A percentile compares a stretch with the other conserved stretches of the same genome.
Conservation (phyloP, 2,888 invertebrate species). For the Leucophenga montana region DNA sequence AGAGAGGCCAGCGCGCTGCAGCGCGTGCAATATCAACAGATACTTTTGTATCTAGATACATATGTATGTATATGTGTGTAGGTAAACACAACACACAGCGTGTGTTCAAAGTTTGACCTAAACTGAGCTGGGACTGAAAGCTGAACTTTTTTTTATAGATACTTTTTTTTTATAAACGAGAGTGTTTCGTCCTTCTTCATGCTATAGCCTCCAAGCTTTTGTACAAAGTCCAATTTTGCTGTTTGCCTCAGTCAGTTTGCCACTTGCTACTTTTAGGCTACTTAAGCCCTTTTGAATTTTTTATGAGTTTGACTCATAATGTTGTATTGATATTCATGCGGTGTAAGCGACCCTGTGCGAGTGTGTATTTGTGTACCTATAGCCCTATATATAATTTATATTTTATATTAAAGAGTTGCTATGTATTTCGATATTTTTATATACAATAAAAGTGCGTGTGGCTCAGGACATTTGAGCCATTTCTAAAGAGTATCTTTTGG, state of each 20-base stretch:
- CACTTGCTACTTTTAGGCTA: conserved; percentile 54
- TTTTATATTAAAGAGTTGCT: no score
- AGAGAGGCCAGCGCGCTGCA: no score
- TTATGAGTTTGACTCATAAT: conserved; percentile 58
- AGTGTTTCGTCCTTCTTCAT: no score
- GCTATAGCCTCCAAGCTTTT: no score
- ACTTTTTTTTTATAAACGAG: no score
- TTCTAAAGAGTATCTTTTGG: background rate
- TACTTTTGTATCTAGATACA: conserved; percentile 54
- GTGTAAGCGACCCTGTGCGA: conserved; percentile 22
- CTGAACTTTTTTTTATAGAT: no score
- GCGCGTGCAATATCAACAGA: conserved; percentile 51
- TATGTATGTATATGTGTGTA: no score
- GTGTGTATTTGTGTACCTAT: background rate
- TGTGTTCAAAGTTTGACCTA: conserved; percentile 42
- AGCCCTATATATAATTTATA: background rate
- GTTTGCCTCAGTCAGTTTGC: background rate
- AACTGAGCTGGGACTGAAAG: conserved; percentile 13
- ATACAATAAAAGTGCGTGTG: background rate
- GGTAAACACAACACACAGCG: conserved; percentile 62
- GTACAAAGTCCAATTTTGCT: no score
- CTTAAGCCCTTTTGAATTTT: conserved; percentile 64
- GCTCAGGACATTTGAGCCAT: background rate
- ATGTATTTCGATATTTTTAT: no score
- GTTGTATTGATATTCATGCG: conserved; percentile 62